Conservation (phyloP, 2,888 invertebrate species). For the Zeuzera pyrina region DNA sequence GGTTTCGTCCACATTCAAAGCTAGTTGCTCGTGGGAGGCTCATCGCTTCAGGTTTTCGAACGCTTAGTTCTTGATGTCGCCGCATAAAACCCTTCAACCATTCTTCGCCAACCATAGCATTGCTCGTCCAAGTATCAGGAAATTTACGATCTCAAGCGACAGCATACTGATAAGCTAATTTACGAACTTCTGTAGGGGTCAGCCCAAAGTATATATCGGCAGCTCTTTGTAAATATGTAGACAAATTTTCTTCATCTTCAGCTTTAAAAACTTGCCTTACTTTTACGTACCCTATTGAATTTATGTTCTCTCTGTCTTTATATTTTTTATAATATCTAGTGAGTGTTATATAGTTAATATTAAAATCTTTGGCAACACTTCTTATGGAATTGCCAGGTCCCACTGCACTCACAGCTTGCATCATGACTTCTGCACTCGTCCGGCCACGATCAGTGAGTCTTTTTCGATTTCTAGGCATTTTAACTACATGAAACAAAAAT, state of each 20-base stretch:
- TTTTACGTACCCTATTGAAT: constrained; percentile 6
- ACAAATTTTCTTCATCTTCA: constrained; percentile 10
- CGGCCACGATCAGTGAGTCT: background rate
- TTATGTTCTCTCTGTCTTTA: background rate
- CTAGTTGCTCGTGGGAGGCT: constrained; percentile 18
- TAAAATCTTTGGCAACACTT: constrained; percentile 5
- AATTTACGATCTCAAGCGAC: constrained; percentile 4
- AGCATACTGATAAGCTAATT: constrained; percentile 6
- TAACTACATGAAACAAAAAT: background rate
- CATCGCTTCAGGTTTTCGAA: constrained; percentile 19
- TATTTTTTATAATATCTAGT: constrained; percentile 3
- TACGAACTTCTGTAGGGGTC: constrained; percentile 4
- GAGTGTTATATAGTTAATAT: background rate
- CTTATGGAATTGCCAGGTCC: background rate
- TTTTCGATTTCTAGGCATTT: background rate
- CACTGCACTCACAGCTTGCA: background rate
- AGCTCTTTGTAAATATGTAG: constrained; percentile 3
- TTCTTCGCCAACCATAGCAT: constrained; percentile 8
- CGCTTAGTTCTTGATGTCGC: constrained; percentile 17
- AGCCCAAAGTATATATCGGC: constrained; percentile 7
- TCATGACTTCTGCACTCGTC: background rate
- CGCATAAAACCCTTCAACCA: constrained; percentile 17
- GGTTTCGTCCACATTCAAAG: constrained; percentile 12
- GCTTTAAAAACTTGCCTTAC: constrained; percentile 11
- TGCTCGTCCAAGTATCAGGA: constrained; percentile 5